Evolutionary conservation across 2,113 vertebrate species (phyloP), one percentile per base, ranked within the genome.

Genomic region (Haemorhous mexicanus): DNA sequence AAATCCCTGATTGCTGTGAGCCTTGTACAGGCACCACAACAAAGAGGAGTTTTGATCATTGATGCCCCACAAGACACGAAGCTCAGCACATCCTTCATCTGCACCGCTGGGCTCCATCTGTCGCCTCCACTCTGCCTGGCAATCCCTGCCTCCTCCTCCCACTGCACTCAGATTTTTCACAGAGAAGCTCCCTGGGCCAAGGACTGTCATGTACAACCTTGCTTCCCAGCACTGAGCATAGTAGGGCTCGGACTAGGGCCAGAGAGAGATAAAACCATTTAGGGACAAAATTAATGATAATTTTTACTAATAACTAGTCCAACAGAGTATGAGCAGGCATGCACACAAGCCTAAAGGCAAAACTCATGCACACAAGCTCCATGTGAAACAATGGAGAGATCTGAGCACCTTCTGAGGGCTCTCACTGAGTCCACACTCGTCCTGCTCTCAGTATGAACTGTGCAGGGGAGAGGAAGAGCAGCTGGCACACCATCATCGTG

Each of bases 1-100:
- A 90, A 90, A 95, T 72, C 91, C 84, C 89, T 78, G 80, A 91
- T 64, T 92, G 89, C 88, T 32, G 21, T 3, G 43, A 93, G 92
- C 76, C 59, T 77, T 10, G 47, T 55, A 92, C 39, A 93, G 85
- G 79, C 93, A 92, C 50, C 72, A 58, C 86, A 93, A 84, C 80
- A 87, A 94, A 92, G 80, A 84, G 16, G 73, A 94, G 89, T 93
- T 94, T 87, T 92, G 96, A 94, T 94, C 95, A 78, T 63, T 2
- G 12, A 33, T 72, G 80, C 50, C 86, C 84, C 1, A 0, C 33
- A 50, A 62, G 85, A 30, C 1, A 27, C 1, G 0, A 44, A 83
- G 72, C 68, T 90, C 92, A 49, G 87, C 83, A 47, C 92, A 92
- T 68, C 88, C 92, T 74, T 84, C 93, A 93, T 93, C 88, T 44